Base-by-base conservation (phyloP, 2,888 invertebrate species). In the Nephrotoma appendiculata region DNA sequence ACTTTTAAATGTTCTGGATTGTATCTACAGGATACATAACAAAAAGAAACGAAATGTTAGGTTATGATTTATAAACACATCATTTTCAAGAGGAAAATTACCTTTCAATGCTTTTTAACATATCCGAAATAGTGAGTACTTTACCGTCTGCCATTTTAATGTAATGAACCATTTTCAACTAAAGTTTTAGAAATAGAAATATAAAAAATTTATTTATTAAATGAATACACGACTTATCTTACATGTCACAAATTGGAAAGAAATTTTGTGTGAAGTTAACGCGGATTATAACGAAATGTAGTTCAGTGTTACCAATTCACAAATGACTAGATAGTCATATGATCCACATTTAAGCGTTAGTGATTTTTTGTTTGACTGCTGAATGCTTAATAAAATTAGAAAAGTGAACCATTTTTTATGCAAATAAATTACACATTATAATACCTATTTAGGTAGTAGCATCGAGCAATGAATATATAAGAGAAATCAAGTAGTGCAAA, bases 1-100 rank as follows among this genome's bases (percentile, higher is more conserved):
- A 96, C 96, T 88, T 95, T 94, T 84, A 99, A 93, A 92, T 99
- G 98, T 88, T 98, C 98, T 31, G 99, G 99, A 92, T 99, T 99
- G 91, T 99, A 99, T 89, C 99, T 98, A 90, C 9, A 31, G 52
- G 1, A 0, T 5, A 52, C 12, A n/a, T 1, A 31, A 19, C 9
- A 19, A 31, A 71, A 71, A 7, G 31, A 31, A 71, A 71, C 31
- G 31, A 31, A 9, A 71, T 19, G 84, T 84, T 84, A 84, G 41
- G 84, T 84, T 84, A 41, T 84, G 5, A 43, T n/a, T n/a, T 41
- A 84, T 43, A 84, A 42, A 42, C 42, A 15, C 6, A 43, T 12
- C n/a, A 7, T n/a, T 41, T 84, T 42, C 15, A 5, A 6, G 1
- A 2, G 7, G 41, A 42, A 42, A 84, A 43, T 90, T 93, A 97